phyloP scores from a whole-genome alignment of 2,888 invertebrate species.

The Eupithecia subfuscata region DNA sequence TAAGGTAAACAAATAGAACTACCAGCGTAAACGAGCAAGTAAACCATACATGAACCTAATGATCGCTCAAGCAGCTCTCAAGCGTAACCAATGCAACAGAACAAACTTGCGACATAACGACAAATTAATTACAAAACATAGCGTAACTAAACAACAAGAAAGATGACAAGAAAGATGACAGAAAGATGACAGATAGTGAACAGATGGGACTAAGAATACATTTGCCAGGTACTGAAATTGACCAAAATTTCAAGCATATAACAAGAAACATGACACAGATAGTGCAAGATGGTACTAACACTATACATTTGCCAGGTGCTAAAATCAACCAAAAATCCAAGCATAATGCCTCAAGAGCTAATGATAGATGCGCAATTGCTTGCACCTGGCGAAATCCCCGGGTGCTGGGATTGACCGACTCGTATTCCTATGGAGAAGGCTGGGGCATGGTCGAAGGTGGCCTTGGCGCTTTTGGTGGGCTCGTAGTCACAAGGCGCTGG shows the following conservation, averaged over 20 bases:
- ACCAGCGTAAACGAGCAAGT: neutral
- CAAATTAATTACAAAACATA: slow-evolving; percentile 24
- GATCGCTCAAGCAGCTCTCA: slow-evolving; percentile 24
- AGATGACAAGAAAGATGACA: slow-evolving; percentile 3
- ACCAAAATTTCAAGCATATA: neutral
- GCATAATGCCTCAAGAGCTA: neutral
- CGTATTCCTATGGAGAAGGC: slow-evolving; percentile 86
- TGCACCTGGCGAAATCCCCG: slow-evolving; percentile 82
- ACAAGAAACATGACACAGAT: slow-evolving; percentile 3
- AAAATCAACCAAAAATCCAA: slow-evolving; percentile 1
- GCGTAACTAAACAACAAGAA: slow-evolving; percentile 10
- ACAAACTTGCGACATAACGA: slow-evolving; percentile 18
- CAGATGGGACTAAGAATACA: neutral
- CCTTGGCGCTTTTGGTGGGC: slow-evolving; percentile 87
- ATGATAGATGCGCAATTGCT: slow-evolving; percentile 19
- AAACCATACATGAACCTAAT: slow-evolving; percentile 17
- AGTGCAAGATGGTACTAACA: neutral
- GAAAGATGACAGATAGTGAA: slow-evolving; percentile 4
- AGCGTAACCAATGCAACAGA: slow-evolving; percentile 23
- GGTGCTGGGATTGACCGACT: slow-evolving; percentile 74
- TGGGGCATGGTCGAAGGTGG: slow-evolving; percentile 82
- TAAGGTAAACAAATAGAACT: slow-evolving; percentile 14
- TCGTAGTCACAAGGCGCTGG: slow-evolving; percentile 97
- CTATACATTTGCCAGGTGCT: neutral
- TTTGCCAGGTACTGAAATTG: neutral